These are phyloP conservation scores for Apodemus speciosus DNA, from an alignment of 2,113 vertebrate genomes.

Conservation along the genomic window DNA sequence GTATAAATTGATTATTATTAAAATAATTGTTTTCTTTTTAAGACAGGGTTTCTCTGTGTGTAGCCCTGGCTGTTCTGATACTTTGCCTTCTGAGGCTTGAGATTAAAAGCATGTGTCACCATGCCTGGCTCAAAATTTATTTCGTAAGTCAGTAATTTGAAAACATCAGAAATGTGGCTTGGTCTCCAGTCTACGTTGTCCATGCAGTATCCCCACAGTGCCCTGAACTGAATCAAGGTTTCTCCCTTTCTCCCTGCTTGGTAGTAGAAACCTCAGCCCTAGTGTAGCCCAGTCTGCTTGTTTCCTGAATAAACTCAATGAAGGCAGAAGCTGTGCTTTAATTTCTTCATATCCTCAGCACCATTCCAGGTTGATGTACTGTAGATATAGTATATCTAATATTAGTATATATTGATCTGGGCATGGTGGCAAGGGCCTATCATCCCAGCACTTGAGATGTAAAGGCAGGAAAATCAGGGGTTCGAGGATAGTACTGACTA, in stretches of 20 bases:
- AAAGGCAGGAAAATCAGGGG: neutral
- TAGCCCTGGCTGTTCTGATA: neutral
- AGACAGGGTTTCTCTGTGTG: neutral
- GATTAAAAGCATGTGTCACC: neutral
- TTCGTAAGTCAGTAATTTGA: constrained; percentile 31
- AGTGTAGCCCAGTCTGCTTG: neutral
- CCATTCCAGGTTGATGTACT: neutral
- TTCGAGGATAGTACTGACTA: neutral
- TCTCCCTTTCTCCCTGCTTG: neutral
- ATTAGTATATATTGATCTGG: neutral
- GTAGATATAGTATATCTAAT: neutral
- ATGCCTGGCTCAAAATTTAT: neutral
- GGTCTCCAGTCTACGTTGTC: neutral
- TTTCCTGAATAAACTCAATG: neutral
- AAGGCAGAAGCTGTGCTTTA: neutral
- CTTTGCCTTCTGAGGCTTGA: neutral
- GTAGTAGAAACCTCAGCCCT: neutral
- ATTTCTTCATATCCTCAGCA: neutral
- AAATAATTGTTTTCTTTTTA: neutral
- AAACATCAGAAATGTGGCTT: neutral
- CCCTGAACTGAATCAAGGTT: neutral
- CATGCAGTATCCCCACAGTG: neutral
- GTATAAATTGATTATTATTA: constrained; percentile 5
- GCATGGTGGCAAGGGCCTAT: too few relatives aligned
- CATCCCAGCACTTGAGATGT: neutral